A percentile compares a stretch with the other conserved stretches of the same genome.
phyloP scores from a whole-genome alignment of 2,888 invertebrate species.

The Congeria kusceri region DNA sequence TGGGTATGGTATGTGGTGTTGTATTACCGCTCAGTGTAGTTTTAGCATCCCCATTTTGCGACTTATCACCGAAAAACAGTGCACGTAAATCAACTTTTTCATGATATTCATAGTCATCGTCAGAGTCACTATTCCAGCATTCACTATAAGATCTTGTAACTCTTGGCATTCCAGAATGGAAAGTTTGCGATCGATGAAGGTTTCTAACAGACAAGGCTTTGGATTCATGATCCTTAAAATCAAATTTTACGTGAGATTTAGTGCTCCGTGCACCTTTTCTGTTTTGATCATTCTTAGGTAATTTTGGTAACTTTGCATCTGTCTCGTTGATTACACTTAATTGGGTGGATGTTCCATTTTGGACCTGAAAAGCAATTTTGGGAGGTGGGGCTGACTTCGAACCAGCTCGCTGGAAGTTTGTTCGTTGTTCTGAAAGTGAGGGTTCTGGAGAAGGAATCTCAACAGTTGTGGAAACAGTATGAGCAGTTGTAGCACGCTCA shows the following conservation, averaged over 20 bases:
- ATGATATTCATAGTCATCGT: slow-evolving; percentile 66
- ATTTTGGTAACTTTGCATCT: slow-evolving; percentile 61
- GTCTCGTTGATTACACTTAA: slow-evolving; percentile 42
- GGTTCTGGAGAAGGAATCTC: slow-evolving; percentile 47
- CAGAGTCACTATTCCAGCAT: slow-evolving; percentile 62
- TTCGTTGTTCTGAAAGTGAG: slow-evolving; percentile 23
- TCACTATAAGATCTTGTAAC: slow-evolving; percentile 50
- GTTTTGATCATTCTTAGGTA: slow-evolving; percentile 27
- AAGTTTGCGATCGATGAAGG: slow-evolving; percentile 60
- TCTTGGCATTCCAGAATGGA: slow-evolving; percentile 53
- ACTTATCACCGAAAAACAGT: slow-evolving; percentile 69
- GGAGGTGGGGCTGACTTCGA: slow-evolving; percentile 70
- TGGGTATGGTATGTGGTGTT: slow-evolving; percentile 57
- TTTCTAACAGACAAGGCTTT: slow-evolving; percentile 54
- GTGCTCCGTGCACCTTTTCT: slow-evolving; percentile 31
- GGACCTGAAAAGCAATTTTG: slow-evolving; percentile 37
- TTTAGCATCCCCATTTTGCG: slow-evolving; percentile 53
- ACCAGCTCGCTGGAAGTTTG: slow-evolving; percentile 41
- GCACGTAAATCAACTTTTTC: slow-evolving; percentile 75
- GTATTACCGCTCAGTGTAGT: slow-evolving; percentile 52
- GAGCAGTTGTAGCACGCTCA: slow-evolving; percentile 54
- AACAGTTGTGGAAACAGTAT: slow-evolving; percentile 61
- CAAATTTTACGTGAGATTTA: slow-evolving; percentile 70
- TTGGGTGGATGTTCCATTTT: slow-evolving; percentile 30
- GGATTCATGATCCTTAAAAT: slow-evolving; percentile 32